Conservation (phyloP, 2,113 vertebrate species). For the Callipepla squamata region DNA sequence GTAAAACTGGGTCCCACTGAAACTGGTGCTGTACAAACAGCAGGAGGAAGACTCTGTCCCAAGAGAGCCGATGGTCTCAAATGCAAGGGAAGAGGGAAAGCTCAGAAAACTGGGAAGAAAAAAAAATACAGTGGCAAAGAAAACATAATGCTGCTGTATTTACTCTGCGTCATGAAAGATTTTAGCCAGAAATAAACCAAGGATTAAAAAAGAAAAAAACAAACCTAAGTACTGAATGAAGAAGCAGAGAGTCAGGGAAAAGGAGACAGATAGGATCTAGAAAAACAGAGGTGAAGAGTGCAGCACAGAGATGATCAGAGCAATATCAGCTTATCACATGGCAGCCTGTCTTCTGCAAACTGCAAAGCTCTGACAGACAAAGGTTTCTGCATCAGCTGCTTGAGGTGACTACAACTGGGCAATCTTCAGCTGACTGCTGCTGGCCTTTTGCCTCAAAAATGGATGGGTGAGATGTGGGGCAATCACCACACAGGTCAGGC, state of each 20-base stretch:
- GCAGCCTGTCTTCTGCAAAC: neutral
- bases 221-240: neutral
- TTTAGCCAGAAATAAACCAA: neutral
- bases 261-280: neutral
- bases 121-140: neutral
- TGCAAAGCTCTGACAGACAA: neutral
- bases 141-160: neutral
- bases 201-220: neutral
- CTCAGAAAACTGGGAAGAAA: neutral
- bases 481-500: neutral
- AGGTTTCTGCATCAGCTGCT: neutral
- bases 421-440: neutral
- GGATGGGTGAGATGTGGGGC: neutral
- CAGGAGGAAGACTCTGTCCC: neutral
- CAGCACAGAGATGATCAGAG: neutral
- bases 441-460: neutral
- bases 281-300: neutral
- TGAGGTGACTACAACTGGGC: neutral
- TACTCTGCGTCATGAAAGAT: neutral
- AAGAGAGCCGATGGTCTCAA: neutral
- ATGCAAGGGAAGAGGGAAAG: neutral
- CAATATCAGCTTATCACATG: neutral
- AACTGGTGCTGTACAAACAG: neutral
- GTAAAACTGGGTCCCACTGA: neutral
- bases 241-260: neutral